These are phyloP conservation scores for Accipiter badius DNA, from an alignment of 2,797 vertebrate species.

Conservation along the genomic window DNA sequence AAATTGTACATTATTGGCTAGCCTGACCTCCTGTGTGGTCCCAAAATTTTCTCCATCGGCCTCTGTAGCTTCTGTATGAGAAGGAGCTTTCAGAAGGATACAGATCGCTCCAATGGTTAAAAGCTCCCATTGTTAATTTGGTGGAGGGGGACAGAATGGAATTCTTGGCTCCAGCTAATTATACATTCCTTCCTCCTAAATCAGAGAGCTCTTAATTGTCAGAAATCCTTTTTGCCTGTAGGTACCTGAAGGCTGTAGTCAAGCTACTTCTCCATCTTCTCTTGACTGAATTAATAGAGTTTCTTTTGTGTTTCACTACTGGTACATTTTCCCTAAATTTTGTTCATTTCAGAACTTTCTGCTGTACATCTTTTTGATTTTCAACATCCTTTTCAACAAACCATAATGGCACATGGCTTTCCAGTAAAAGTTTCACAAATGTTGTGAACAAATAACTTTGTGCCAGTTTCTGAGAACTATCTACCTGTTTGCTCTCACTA, in stretches of 20 bases:
- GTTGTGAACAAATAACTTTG: not conserved
- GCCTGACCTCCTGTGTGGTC: not conserved
- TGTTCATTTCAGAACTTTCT: not conserved
- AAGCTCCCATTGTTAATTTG: not conserved
- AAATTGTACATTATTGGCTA: not conserved
- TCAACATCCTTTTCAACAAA: not conserved
- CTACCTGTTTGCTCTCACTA: not conserved
- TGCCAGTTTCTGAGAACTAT: not conserved
- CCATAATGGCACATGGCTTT: not conserved
- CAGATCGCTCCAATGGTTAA: not conserved
- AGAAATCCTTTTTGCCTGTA: not conserved
- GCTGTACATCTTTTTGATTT: not conserved
- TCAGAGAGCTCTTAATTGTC: not conserved
- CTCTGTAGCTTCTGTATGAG: not conserved
- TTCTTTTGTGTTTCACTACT: not conserved
- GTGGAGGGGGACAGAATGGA: not conserved
- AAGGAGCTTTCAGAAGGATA: not conserved
- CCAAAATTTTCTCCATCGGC: not conserved
- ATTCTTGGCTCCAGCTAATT: not conserved
- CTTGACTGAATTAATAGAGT: not conserved
- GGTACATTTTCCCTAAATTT: not conserved
- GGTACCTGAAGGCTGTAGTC: not conserved
- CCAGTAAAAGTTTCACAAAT: not conserved
- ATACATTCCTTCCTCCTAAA: not conserved
- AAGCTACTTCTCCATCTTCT: not conserved